Evolutionary conservation across 2,113 vertebrate species (phyloP), one percentile per base, ranked within the genome.

Genomic region (Clarias macrocephalus): DNA sequence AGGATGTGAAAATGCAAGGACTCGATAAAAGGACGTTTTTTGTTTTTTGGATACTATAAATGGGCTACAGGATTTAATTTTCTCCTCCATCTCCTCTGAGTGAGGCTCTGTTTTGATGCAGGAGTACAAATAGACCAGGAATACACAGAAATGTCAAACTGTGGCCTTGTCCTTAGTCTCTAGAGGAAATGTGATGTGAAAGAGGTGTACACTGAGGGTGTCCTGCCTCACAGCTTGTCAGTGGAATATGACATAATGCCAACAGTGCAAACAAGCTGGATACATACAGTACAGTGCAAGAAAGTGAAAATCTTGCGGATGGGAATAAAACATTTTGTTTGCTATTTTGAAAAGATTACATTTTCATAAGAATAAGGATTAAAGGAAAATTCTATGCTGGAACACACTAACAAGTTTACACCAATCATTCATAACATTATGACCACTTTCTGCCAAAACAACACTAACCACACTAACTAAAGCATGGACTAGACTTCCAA

Each of bases 141-240:
- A 68, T 77, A 76, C 80, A 82, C 28, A 0, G 23, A 88, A 30
- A 62, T 37, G 57, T 60, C 57, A 79, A 48, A 86, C 65, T 68
- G 59, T 85, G 79, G 48, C 28, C 75, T 82, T 65, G 83, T 88
- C 83, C 68, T 82, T 21, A 30, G 80, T 68, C 30, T 77, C 33
- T 25, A 52, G 72, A 80, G 80, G 30, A 88, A 85, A 76, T 83
- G 80, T 65, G 52, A 62, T 76, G 79, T 79, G 80, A 83, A 77
- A 70, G 80, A 18, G 25, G 30, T 52, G 52, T 68, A 65, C 25
- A 83, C 75, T 62, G 68, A 86, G 5, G 65, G 70, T 8, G 68
- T 66, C 63, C 57, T 48, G 80, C 73, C 76, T 85, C 84, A 73
- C 33, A 57, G 28, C 37, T 62, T 37, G 30, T 62, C 86, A 76